These are phyloP conservation scores for Craseonycteris thonglongyai DNA, from an alignment of 2,113 vertebrate genomes.

Conservation along the genomic window DNA sequence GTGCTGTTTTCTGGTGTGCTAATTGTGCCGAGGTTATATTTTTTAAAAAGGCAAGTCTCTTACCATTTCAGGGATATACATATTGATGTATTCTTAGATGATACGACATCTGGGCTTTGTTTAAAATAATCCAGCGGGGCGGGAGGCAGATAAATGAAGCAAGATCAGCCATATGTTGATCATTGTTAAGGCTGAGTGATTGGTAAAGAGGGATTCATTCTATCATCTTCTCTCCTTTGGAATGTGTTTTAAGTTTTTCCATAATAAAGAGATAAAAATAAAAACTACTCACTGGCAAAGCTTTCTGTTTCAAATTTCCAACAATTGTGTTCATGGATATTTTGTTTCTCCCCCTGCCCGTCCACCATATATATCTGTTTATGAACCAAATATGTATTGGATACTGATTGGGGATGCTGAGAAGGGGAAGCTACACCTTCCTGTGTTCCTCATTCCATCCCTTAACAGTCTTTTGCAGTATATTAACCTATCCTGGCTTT, in stretches of 20 bases:
- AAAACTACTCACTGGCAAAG: constrained; percentile 7
- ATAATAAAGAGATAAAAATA: constrained; percentile 44
- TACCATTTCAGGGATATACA: constrained; percentile 2
- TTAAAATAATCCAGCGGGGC: background rate
- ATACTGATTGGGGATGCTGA: background rate
- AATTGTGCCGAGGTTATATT: background rate
- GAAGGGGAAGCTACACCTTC: background rate
- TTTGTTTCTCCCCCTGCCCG: background rate
- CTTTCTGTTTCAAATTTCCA: background rate
- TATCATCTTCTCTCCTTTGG: constrained; percentile 29
- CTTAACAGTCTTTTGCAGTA: background rate
- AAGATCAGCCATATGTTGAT: constrained; percentile 21
- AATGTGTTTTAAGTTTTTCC: constrained; percentile 38
- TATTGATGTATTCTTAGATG: background rate
- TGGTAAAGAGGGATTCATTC: background rate
- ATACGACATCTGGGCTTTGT: constrained; percentile 58
- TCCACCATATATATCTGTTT: background rate
- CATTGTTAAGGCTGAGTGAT: background rate
- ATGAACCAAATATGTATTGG: background rate
- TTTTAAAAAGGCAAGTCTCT: background rate
- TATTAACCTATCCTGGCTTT: background rate
- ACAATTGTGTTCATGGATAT: background rate
- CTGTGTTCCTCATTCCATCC: background rate
- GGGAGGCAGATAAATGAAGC: background rate
- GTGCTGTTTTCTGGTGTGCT: background rate